Percentiles rank a stretch among this genome's conserved stretches.
Conservation (phyloP, 2,797 vertebrate species). For the Echiichthys vipera region DNA sequence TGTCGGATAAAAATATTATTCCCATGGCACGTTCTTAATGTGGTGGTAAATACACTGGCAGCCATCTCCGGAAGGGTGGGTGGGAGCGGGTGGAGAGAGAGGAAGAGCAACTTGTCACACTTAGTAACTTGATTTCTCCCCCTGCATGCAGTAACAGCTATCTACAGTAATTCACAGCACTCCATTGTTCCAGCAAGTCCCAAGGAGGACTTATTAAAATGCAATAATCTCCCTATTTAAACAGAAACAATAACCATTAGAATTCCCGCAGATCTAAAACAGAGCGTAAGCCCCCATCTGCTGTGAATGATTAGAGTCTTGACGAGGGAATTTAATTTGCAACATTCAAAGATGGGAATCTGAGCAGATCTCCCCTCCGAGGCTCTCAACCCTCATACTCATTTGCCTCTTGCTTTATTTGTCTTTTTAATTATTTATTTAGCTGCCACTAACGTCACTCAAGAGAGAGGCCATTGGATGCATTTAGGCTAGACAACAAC, state of each 20-base stretch:
- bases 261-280: slow-evolving; percentile 99
- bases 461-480: slow-evolving; percentile 59
- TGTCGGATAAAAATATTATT: slow-evolving; percentile 99
- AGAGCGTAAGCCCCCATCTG: slow-evolving; percentile 98
- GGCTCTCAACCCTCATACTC: slow-evolving; percentile 92
- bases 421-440: slow-evolving; percentile 81
- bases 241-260: slow-evolving; percentile 99
- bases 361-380: slow-evolving; percentile 94
- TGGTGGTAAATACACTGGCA: slow-evolving; percentile 99
- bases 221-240: slow-evolving; percentile 99
- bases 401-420: slow-evolving; percentile 83
- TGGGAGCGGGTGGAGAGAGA: slow-evolving; percentile 82
- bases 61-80: slow-evolving; percentile 90
- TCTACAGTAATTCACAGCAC: slow-evolving; percentile 98
- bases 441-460: slow-evolving; percentile 71
- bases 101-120: slow-evolving; percentile 98
- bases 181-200: slow-evolving; percentile 98
- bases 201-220: slow-evolving; percentile 99
- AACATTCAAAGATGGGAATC: slow-evolving; percentile 98
- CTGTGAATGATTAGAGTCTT: slow-evolving; percentile 99
- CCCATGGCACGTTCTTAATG: slow-evolving; percentile 99
- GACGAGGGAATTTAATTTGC: slow-evolving; percentile 99
- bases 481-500: slow-evolving; percentile 48
- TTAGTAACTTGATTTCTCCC: slow-evolving; percentile 99
- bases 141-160: slow-evolving; percentile 96